These are phyloP conservation scores for Poecilia wingei DNA, from an alignment of 2,797 vertebrate species.

Conservation along the genomic window DNA sequence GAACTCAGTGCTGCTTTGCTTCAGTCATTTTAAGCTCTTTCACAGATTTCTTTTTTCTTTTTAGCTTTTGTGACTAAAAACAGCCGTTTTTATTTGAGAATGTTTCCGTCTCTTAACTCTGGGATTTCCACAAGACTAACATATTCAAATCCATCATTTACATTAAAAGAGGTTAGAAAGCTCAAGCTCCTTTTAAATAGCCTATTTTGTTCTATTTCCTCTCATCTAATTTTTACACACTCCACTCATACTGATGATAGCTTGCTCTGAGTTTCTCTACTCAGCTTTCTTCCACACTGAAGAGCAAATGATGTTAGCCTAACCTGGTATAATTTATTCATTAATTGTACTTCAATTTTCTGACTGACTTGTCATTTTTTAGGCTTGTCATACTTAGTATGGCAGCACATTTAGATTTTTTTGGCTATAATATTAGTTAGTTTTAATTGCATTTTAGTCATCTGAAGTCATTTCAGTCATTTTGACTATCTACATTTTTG, in stretches of 20 bases:
- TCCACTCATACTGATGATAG: not conserved
- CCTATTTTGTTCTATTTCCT: not conserved
- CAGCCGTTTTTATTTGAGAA: not conserved
- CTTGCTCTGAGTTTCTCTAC: not conserved
- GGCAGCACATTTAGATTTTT: not conserved
- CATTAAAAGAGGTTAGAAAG: not conserved
- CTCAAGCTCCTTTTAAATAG: not conserved
- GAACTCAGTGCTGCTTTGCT: not conserved
- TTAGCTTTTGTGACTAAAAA: not conserved
- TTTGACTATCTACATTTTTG: not conserved
- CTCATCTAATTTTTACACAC: not conserved
- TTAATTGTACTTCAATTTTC: not conserved
- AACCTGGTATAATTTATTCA: not conserved
- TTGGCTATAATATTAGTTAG: not conserved
- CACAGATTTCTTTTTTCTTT: not conserved
- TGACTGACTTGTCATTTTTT: not conserved
- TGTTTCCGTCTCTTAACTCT: not conserved
- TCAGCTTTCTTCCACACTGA: not conserved
- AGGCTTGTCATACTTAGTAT: not conserved
- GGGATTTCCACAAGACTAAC: not conserved
- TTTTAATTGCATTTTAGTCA: not conserved
- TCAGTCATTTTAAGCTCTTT: not conserved
- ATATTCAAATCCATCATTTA: not conserved
- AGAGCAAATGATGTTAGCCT: not conserved
- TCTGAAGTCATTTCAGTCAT: not conserved